These are phyloP conservation scores for Eugnorisma glareosa DNA, from an alignment of 2,888 invertebrate species.

Conservation along the genomic window DNA sequence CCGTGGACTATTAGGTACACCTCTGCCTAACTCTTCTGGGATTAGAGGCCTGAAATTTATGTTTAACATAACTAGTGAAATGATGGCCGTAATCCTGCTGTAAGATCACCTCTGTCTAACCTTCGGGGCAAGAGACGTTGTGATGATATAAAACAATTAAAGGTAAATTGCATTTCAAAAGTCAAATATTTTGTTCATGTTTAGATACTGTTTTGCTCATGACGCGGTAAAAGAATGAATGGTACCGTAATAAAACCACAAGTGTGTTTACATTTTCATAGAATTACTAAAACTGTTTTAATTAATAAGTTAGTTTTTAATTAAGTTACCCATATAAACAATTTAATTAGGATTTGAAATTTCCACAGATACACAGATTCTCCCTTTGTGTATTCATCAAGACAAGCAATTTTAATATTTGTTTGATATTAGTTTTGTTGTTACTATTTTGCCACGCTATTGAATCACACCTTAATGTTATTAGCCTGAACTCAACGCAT, in stretches of 20 bases:
- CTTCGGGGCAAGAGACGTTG: neutral
- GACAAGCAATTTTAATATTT: conserved; percentile 27
- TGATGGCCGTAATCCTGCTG: neutral
- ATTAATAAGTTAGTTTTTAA: neutral
- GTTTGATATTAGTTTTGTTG: conserved; percentile 39
- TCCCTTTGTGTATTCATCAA: conserved; percentile 26
- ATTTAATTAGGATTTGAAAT: conserved; percentile 31
- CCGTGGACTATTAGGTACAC: too few relatives aligned
- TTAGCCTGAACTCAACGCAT: neutral
- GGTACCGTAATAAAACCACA: neutral
- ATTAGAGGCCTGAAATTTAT: too few relatives aligned
- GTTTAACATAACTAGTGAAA: neutral
- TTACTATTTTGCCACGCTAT: conserved; percentile 31
- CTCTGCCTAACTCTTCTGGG: too few relatives aligned
- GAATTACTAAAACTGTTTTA: conserved; percentile 26
- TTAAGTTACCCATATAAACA: neutral
- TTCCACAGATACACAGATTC: conserved; percentile 23
- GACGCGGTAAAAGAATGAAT: neutral
- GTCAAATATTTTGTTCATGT: neutral
- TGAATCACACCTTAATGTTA: neutral
- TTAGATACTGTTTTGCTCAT: neutral
- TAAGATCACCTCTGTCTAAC: neutral
- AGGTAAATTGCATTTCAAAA: neutral
- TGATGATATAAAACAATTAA: neutral
- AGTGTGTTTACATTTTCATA: neutral